Conservation (phyloP, 2,113 vertebrate genomes). For the Hemiprocne comata region DNA sequence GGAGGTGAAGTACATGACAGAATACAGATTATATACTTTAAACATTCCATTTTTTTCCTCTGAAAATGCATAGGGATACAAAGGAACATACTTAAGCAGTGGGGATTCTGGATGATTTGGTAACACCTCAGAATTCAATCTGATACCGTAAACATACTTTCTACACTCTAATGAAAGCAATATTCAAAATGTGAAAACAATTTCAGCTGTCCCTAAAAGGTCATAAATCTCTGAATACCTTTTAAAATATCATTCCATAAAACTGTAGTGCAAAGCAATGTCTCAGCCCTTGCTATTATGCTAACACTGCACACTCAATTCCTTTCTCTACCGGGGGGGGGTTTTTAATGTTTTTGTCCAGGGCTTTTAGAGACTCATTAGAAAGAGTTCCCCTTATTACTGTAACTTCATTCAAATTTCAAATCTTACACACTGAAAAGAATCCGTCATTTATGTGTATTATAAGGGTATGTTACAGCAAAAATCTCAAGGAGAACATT, state of each 20-base stretch:
- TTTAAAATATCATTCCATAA: constrained; percentile 59
- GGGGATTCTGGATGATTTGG: constrained; percentile 54
- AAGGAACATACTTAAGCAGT: constrained; percentile 56
- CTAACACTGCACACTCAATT: constrained; percentile 39
- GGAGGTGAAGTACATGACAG: constrained; percentile 67
- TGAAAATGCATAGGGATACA: constrained; percentile 23
- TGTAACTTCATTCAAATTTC: constrained; percentile 10
- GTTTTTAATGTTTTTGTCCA: not conserved
- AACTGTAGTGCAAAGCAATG: constrained; percentile 24
- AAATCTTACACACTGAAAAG: not conserved
- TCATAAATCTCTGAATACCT: constrained; percentile 28
- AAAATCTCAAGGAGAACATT: not conserved
- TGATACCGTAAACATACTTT: constrained; percentile 43
- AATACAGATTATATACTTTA: constrained; percentile 74
- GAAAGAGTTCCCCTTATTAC: not conserved
- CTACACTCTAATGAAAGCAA: constrained; percentile 58
- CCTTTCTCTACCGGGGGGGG: constrained; percentile 36
- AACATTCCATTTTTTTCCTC: constrained; percentile 46
- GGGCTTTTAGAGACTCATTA: constrained; percentile 3
- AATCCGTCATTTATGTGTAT: not conserved
- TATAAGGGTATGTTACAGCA: not conserved
- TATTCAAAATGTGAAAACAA: constrained; percentile 64
- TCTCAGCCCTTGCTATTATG: constrained; percentile 37
- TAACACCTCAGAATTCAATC: constrained; percentile 53
- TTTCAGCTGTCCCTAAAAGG: constrained; percentile 51